phyloP scores from a whole-genome alignment of 1,140 invertebrate species.

The Sinonovacula constricta region DNA sequence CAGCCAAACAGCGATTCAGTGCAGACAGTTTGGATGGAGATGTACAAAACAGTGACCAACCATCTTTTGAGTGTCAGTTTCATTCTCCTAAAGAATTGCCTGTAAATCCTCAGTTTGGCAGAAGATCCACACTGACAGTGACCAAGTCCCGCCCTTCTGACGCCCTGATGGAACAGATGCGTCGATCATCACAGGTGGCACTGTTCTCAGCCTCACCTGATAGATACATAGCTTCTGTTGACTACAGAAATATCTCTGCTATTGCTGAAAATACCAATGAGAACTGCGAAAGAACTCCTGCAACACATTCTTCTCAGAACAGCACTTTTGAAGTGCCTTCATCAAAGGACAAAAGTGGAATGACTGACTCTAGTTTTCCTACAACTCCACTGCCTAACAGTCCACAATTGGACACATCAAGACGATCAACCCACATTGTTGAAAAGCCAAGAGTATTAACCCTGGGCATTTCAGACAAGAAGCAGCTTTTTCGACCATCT shows the following conservation, averaged over 20 bases:
- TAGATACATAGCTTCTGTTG: constrained; percentile 12
- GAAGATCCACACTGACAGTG: constrained; percentile 63
- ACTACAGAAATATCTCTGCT: constrained; percentile 1
- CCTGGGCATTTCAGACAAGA: constrained; percentile 31
- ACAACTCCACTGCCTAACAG: constrained; percentile 65
- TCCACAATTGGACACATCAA: constrained; percentile 59
- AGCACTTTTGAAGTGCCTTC: constrained; percentile 34
- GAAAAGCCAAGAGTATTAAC: constrained; percentile 65
- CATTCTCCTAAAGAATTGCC: constrained; percentile 55
- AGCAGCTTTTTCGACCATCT: constrained; percentile 51
- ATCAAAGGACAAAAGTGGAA: constrained; percentile 3
- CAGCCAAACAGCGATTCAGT: constrained; percentile 14
- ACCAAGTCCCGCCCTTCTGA: constrained; percentile 69
- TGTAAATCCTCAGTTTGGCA: constrained; percentile 41
- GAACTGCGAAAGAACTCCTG: not conserved
- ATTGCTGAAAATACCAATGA: constrained; percentile 7
- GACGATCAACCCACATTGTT: constrained; percentile 69
- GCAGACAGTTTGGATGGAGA: constrained; percentile 46
- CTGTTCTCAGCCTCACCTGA: not conserved
- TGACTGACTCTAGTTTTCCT: constrained; percentile 50
- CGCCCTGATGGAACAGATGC: constrained; percentile 56
- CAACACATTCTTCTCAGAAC: not conserved
- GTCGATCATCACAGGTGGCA: not conserved
- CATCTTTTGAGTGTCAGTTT: constrained; percentile 46
- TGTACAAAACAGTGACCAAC: too few relatives aligned